Evolutionary conservation across 2,113 vertebrate species (phyloP).

Genomic region (Rutilus rutilus): DNA sequence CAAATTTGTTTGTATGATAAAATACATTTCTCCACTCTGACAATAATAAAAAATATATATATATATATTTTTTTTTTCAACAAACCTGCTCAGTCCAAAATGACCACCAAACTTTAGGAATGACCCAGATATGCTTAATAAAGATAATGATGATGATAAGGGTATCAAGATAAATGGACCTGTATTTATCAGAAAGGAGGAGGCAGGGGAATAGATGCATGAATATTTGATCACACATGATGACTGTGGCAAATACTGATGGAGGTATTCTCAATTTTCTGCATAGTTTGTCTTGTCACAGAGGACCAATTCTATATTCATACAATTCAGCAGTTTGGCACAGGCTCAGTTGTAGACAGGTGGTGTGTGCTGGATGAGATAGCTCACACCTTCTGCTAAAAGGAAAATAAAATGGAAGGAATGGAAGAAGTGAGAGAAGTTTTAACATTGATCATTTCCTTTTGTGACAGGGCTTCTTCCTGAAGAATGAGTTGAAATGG

Average conservation of each 20-base stretch:
- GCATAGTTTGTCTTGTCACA: constrained; percentile 68
- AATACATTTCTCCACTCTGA: too few relatives aligned
- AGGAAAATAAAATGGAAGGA: constrained; percentile 39
- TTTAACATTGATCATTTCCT: constrained; percentile 68
- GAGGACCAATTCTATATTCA: constrained; percentile 61
- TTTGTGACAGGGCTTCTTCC: constrained; percentile 55
- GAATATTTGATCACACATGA: constrained; percentile 69
- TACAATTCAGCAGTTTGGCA: constrained; percentile 40
- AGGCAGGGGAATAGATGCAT: constrained; percentile 46
- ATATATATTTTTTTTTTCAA: too few relatives aligned
- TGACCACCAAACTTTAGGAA: too few relatives aligned
- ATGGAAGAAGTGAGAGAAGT: constrained; percentile 4
- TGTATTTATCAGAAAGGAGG: constrained; percentile 43
- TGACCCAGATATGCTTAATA: neutral
- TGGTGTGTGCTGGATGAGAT: constrained; percentile 64
- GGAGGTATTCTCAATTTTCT: constrained; percentile 67
- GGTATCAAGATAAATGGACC: constrained; percentile 42
- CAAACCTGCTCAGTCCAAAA: too few relatives aligned
- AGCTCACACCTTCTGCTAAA: constrained; percentile 57
- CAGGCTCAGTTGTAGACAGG: constrained; percentile 55
- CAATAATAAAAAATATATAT: too few relatives aligned
- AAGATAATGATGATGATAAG: constrained; percentile 40
- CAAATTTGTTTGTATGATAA: too few relatives aligned
- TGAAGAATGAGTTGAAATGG: constrained; percentile 55
- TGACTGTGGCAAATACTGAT: constrained; percentile 69